Percentiles rank a stretch among this genome's conserved stretches.
phyloP scores from a whole-genome alignment of 2,797 vertebrate genomes.

The Pipistrellus nathusii region DNA sequence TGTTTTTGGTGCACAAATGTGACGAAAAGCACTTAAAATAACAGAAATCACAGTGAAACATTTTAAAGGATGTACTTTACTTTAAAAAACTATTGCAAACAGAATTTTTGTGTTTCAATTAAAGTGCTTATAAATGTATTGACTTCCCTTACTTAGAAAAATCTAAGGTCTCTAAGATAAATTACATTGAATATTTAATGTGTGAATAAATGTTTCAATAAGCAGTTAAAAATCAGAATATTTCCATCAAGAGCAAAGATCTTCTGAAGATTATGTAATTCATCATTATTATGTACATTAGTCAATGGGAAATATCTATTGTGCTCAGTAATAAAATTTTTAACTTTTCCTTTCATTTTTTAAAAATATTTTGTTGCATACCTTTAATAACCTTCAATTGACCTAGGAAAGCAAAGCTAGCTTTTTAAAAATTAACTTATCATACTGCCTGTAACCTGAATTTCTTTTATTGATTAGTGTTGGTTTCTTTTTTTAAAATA shows the following conservation, averaged over 20 bases:
- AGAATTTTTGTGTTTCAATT: constrained; percentile 9
- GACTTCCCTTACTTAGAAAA: constrained; percentile 49
- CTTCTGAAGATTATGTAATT: background rate
- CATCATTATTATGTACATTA: background rate
- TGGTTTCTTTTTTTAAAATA: background rate
- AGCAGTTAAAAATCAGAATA: constrained; percentile 39
- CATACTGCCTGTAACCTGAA: background rate
- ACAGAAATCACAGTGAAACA: background rate
- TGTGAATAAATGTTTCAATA: constrained; percentile 6
- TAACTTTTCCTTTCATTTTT: background rate
- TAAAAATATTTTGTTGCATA: background rate
- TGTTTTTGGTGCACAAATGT: background rate
- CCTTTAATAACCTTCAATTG: background rate
- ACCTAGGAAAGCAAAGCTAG: background rate
- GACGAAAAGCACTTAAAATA: constrained; percentile 10
- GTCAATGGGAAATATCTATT: background rate
- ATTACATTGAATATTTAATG: constrained; percentile 1
- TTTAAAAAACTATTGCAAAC: background rate
- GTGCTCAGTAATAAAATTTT: background rate
- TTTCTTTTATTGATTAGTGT: background rate
- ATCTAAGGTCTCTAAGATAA: background rate
- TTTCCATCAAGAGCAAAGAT: background rate
- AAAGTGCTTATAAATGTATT: background rate
- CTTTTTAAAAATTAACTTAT: background rate
- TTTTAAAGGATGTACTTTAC: background rate